phyloP scores from a whole-genome alignment of 2,113 vertebrate genomes.

The Haliaeetus leucogaster region DNA sequence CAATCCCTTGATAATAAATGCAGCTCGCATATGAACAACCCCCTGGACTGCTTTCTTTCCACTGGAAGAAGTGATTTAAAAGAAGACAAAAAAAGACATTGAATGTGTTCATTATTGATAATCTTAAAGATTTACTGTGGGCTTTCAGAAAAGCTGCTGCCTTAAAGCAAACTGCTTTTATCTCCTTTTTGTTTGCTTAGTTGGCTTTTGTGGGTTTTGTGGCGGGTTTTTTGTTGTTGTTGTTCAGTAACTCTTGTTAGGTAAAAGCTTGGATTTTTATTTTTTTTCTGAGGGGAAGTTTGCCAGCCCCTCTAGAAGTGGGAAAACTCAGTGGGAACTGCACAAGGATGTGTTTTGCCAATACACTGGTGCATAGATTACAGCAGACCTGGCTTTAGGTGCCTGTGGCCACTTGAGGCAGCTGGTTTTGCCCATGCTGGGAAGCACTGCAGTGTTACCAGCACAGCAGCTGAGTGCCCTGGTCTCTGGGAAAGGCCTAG shows the following conservation, averaged over 20 bases:
- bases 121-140: constrained; percentile 54
- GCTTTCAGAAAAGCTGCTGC: constrained; percentile 58
- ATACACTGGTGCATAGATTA: accelerated
- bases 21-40: constrained; percentile 41
- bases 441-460: accelerated
- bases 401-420: accelerated
- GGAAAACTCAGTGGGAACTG: background rate
- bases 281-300: background rate
- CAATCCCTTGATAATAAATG: constrained; percentile 53
- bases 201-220: constrained; percentile 58
- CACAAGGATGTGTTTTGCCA: background rate
- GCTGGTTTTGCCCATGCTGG: accelerated
- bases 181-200: constrained; percentile 62
- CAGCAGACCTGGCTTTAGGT: background rate
- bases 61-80: constrained; percentile 50
- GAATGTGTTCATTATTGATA: constrained; percentile 65
- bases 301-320: background rate
- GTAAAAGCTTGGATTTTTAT: background rate
- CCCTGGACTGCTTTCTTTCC: constrained; percentile 46
- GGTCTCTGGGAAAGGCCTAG: background rate
- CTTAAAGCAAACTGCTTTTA: constrained; percentile 59
- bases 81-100: constrained; percentile 21
- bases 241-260: background rate
- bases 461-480: background rate
- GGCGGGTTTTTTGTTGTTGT: background rate